Evolutionary conservation across 1,140 invertebrate genomes (phyloP), one percentile per base, ranked within the genome.

Genomic region (Drosophila erecta): DNA sequence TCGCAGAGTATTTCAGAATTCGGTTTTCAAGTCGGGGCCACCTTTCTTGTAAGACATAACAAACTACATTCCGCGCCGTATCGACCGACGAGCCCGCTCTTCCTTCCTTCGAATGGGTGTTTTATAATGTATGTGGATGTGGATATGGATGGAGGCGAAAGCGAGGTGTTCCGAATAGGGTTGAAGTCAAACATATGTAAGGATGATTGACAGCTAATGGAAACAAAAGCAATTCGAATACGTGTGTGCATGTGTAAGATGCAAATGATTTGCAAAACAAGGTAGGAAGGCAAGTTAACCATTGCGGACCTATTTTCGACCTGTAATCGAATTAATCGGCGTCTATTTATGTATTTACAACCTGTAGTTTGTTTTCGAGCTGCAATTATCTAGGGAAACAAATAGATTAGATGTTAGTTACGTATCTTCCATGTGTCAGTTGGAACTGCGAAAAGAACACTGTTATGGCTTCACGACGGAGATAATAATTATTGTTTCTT

Each of bases 201-300:
- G 64, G 64, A 67, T 67, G 64, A 67, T 67, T 67, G 64, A 65
- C 64, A 67, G 64, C 64, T 65, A 67, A 67, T 67, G 64, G 60
- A 53, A 67, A 67, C 64, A 67, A 67, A 35, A 40, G 64, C 64
- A 49, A 43, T 27, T 67, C 64, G 43, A 66, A 30, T 37, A 35
- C 24, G 38, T 65, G 40, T 67, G 64, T 65, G 64, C 64, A 65
- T 51, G 64, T 67, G 64, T 65, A 17, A 50, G 60, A 62, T 46
- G 33, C 60, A 65, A 67, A 65, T 67, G 60, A 67, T 65, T 67
- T 65, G 46, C 46, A 30, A 67, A 65, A 65, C 64, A 50, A 67
- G 59, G 59, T 49, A 65, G 60, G 35, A 43, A 17, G 60, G 46
- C 35, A 50, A 44, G 37, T 67, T 67, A 65, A 67, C 64, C 64